Percentiles rank a stretch among this genome's conserved stretches.
Evolutionary conservation across 1,140 invertebrate genomes (phyloP).

Genomic region (Mycetomoellerius zeteki): DNA sequence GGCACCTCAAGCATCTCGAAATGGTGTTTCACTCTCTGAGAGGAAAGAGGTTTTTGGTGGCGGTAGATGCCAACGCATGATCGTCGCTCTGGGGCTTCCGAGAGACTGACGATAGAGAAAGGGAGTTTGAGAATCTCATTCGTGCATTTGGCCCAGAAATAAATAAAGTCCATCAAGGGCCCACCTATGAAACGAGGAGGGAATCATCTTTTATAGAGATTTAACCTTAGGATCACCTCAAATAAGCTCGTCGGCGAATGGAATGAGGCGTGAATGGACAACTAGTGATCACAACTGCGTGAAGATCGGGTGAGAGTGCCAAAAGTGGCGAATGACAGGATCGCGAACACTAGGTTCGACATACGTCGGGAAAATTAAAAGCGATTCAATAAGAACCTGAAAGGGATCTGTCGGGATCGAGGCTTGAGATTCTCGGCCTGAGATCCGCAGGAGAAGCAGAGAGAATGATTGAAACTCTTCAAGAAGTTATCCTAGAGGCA

Average conservation of each 20-base stretch:
- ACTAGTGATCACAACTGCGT: not conserved
- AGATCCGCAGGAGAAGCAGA: not conserved
- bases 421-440: not conserved
- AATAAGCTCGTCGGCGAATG: not conserved
- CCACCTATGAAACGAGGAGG: not conserved
- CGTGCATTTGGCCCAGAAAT: fast-evolving
- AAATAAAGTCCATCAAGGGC: not conserved
- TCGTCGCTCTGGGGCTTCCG: not conserved
- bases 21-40: not conserved
- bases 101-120: not conserved
- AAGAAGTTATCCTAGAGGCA: not conserved
- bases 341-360: slow-evolving; percentile 7
- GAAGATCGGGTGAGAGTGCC: not conserved
- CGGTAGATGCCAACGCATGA: not conserved
- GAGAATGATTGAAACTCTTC: not conserved
- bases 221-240: not conserved
- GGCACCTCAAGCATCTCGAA: slow-evolving; percentile 14
- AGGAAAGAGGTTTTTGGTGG: not conserved
- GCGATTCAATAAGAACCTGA: not conserved
- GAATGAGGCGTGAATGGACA: not conserved
- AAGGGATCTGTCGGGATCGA: no score
- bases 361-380: not conserved
- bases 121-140: not conserved
- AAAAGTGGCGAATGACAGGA: not conserved
- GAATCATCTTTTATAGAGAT: not conserved